These are phyloP conservation scores for Lepidothrix coronata DNA, from an alignment of 2,113 vertebrate species.

Conservation along the genomic window DNA sequence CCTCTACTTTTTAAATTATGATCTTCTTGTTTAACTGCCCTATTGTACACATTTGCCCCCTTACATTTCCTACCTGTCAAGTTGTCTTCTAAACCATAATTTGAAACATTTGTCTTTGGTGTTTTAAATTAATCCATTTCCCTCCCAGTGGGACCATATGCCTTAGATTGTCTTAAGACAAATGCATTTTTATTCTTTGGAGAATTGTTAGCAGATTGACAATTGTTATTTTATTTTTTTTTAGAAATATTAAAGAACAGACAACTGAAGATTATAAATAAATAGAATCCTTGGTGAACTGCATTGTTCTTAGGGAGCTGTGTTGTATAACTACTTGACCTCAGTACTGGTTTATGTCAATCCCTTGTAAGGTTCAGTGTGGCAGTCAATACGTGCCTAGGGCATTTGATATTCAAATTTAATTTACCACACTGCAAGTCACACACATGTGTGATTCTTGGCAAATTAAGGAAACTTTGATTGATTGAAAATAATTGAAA, in stretches of 20 bases:
- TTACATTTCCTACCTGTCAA: not conserved
- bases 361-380: not conserved
- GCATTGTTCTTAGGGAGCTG: not conserved
- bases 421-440: not conserved
- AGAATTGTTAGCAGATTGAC: not conserved
- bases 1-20: not conserved
- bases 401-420: not conserved
- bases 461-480: slow-evolving; percentile 6
- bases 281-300: not conserved
- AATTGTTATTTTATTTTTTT: not conserved
- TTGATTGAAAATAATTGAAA: not conserved
- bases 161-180: not conserved
- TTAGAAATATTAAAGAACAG: not conserved
- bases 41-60: not conserved
- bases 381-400: not conserved
- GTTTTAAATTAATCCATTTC: not conserved
- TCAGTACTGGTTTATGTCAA: not conserved
- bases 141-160: not conserved
- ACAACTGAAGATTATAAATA: not conserved
- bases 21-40: not conserved
- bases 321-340: not conserved
- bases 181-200: not conserved
- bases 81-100: not conserved
- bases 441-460: not conserved
- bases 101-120: not conserved